These are phyloP conservation scores for Tenebrosternarchus preto DNA, from an alignment of 2,113 vertebrate species.

Conservation along the genomic window DNA sequence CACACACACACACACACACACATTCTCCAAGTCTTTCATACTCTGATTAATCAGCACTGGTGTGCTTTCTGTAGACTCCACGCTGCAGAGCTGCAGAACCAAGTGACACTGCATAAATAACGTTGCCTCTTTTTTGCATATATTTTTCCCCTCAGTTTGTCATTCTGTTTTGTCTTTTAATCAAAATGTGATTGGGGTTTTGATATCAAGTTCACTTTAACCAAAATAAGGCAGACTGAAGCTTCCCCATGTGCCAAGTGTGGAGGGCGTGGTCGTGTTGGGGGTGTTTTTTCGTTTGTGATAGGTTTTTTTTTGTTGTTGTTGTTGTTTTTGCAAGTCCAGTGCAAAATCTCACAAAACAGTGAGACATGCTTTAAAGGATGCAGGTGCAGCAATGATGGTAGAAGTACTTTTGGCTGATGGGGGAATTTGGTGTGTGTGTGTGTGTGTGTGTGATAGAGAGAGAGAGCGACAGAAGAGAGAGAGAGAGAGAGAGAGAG, in stretches of 20 bases:
- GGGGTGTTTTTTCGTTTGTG: no score
- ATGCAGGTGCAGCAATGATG: conserved; percentile 20
- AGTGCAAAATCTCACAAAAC: neutral
- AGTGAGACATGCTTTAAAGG: neutral
- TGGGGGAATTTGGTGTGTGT: conserved; percentile 21
- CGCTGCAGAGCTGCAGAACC: neutral
- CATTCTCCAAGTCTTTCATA: no score
- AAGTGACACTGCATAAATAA: neutral
- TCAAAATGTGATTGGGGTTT: neutral
- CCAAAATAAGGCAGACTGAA: neutral
- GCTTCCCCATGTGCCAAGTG: neutral
- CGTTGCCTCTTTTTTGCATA: neutral
- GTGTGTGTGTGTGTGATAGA: no score
- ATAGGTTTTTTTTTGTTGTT: no score
- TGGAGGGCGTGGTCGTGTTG: neutral
- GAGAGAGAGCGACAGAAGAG: no score
- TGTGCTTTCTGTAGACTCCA: neutral
- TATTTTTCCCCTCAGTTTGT: neutral
- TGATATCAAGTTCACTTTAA: neutral
- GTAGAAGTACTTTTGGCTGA: conserved; percentile 15
- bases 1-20: no score
- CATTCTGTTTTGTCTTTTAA: neutral
- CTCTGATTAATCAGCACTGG: conserved; percentile 7
- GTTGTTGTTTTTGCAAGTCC: neutral
- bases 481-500: no score